A percentile compares a stretch with the other conserved stretches of the same genome.
Evolutionary conservation across 30 jellyfish, hydroid and myxozoan genomes (phyloP).

Genomic region (Turritopsis rubra): DNA sequence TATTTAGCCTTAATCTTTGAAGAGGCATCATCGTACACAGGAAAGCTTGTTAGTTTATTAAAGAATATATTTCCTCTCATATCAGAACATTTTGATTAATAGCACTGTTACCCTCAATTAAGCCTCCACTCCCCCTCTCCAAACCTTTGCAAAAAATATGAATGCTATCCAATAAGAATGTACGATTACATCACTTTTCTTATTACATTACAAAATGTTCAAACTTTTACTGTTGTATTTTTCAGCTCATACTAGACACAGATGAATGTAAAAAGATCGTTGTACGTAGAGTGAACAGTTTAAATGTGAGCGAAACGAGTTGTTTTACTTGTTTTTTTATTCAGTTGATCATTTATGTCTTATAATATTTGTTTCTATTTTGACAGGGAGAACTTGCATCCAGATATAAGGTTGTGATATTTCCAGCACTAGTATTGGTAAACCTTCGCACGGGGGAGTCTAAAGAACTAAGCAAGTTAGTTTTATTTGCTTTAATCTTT

Average conservation of each 20-base stretch:
- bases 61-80: not conserved
- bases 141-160: no score
- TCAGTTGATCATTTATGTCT: not conserved
- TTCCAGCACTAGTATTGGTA: conserved; percentile 59
- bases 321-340: not conserved
- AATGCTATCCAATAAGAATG: no score
- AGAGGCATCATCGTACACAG: conserved; percentile 63
- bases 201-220: not conserved
- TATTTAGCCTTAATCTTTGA: conserved; percentile 73
- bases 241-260: conserved; percentile 78
- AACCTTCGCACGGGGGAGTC: conserved; percentile 50
- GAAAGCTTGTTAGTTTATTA: conserved; percentile 54
- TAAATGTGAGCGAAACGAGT: conserved; percentile 64
- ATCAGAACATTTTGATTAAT: not conserved
- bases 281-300: conserved; percentile 49
- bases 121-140: no score
- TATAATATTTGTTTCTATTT: not conserved
- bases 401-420: conserved; percentile 50
- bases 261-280: conserved; percentile 48
- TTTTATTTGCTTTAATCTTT: not conserved
- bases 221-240: not conserved
- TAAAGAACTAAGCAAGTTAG: conserved; percentile 76
- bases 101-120: no score
- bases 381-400: conserved; percentile 38
- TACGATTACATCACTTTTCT: no score